Base-by-base conservation (phyloP, 1,140 invertebrate genomes). In the Euura lappo region DNA sequence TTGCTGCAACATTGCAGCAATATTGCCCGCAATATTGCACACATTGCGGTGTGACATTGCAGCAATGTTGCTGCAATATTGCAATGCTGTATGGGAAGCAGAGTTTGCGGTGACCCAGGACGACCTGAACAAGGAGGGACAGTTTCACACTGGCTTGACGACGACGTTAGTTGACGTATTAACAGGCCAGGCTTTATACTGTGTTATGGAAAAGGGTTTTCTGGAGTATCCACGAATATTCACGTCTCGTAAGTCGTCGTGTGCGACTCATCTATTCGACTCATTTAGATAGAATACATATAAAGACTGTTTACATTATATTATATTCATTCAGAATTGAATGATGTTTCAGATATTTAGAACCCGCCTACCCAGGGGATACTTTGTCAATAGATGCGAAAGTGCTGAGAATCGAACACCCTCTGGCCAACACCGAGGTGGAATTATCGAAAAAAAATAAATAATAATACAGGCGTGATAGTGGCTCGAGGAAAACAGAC, bases 381-480 rank as follows among this genome's bases (percentile, higher is more conserved):
- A n/a, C 13, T 8, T 3, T 60, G 3, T 60, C 3, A 11, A 6
- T 60, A 60, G 51, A 60, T 60, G 51, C n/a, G 79, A 88, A 7
- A 75, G 89, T 11, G 28, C 28, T 28, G 28, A 28, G 28, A 28
- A 28, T 28, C 28, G 28, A 28, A 28, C 28, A 28, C 8, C 51
- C 51, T 8, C 10, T 60, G 6, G 51, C 3, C 10, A 6, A 11
- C 3, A n/a, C 13, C 13, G 6, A 60, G 10, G 51, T 60, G 3
- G 51, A 60, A 60, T 60, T 60, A 60, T 60, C 51, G 51, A 60
- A 60, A n/a, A 60, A 60, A 6, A 60, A 28, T 28, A 28, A 1
- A 1, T 1, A 28, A 28, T 28, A 28, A 28, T 28, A 28, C 28
- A 28, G 28, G 28, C 28, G 28, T 28, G 28, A 28, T 28, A 28